phyloP scores from a whole-genome alignment of 2,797 vertebrate species.

The Notoglanidium macrostoma region DNA sequence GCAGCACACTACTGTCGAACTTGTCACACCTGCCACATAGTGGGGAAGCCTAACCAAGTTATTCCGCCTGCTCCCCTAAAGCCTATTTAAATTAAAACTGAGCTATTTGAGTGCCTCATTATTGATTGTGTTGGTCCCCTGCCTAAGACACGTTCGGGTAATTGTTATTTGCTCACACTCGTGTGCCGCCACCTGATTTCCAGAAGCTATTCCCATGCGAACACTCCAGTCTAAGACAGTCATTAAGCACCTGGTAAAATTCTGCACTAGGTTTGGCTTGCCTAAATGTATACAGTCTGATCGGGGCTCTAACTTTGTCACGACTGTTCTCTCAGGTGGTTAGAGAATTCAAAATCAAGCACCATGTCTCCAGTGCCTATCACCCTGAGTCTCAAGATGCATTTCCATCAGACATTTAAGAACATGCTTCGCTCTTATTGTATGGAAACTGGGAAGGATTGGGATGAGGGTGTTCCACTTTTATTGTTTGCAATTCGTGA shows the following conservation, averaged over 20 bases:
- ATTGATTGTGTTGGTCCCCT: background rate
- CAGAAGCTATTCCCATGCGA: background rate
- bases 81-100: too few species aligned
- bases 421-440: background rate
- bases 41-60: too few species aligned
- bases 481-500: background rate
- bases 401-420: background rate
- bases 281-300: background rate
- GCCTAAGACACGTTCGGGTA: background rate
- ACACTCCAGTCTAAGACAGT: background rate
- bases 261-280: background rate
- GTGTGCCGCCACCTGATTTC: too few species aligned
- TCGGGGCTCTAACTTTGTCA: background rate
- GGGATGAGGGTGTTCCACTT: conserved; percentile 17
- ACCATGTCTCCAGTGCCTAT: background rate
- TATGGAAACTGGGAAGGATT: background rate
- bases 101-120: too few species aligned
- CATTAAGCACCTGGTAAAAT: background rate
- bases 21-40: too few species aligned
- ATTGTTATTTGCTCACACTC: background rate
- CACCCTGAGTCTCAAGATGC: background rate
- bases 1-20: too few species aligned
- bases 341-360: background rate
- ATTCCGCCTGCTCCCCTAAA: too few species aligned
- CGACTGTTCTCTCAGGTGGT: background rate